Percentiles rank a stretch among this genome's conserved stretches.
phyloP scores from a whole-genome alignment of 2,797 vertebrate genomes.

The Spondyliosoma cantharus region DNA sequence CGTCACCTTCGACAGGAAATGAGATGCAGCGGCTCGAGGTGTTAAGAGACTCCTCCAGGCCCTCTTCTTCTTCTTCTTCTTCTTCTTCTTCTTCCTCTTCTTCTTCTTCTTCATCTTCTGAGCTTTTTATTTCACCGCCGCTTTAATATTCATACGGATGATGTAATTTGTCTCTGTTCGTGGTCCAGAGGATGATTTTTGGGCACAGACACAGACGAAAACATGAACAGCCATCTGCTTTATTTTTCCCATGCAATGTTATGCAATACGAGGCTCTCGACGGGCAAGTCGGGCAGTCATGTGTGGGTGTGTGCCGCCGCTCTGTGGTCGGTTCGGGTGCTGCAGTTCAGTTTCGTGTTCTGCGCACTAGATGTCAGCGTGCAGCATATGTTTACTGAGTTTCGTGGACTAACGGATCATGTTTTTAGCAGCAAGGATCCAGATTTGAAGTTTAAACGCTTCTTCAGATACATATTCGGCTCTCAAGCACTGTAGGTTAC shows the following conservation, averaged over 20 bases:
- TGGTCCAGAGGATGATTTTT: slow-evolving; percentile 16
- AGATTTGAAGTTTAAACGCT: background rate
- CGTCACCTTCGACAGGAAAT: slow-evolving; percentile 73
- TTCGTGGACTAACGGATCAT: background rate
- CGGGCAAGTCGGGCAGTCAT: background rate
- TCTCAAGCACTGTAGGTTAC: background rate
- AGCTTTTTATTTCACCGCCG: slow-evolving; percentile 22
- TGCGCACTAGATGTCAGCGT: slow-evolving; percentile 45
- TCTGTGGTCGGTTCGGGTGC: slow-evolving; percentile 41
- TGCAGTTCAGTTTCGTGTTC: slow-evolving; percentile 7
- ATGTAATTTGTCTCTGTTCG: background rate
- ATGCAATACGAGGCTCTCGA: slow-evolving; percentile 33
- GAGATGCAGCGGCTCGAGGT: slow-evolving; percentile 57
- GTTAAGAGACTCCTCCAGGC: slow-evolving; percentile 28
- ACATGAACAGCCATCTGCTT: slow-evolving; percentile 46
- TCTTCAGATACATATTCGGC: background rate
- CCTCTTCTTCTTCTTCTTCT: slow-evolving; percentile 4
- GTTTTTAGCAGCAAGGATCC: background rate
- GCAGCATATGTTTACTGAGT: background rate
- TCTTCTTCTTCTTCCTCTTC: slow-evolving; percentile 15
- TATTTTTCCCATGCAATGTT: slow-evolving; percentile 57
- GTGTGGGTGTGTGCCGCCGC: slow-evolving; percentile 54
- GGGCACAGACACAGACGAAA: slow-evolving; percentile 15
- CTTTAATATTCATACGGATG: slow-evolving; percentile 23
- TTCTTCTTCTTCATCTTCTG: background rate